phyloP scores from a whole-genome alignment of 2,113 vertebrate species.

The Pseudopipra pipra region DNA sequence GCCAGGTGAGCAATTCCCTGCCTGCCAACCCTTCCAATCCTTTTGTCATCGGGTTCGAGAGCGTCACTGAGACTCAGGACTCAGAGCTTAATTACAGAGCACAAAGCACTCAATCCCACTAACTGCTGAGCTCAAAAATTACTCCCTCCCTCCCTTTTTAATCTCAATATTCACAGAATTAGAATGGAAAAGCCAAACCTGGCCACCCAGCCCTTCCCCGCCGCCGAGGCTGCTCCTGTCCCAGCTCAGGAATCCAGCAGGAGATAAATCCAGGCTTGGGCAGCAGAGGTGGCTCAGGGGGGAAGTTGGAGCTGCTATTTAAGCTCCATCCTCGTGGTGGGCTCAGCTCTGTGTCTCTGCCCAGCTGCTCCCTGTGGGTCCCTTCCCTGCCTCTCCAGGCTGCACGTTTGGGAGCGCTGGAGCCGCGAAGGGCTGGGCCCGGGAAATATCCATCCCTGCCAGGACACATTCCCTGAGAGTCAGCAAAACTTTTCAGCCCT shows the following conservation, averaged over 20 bases:
- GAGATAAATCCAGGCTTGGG: background rate
- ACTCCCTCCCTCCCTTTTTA: rapidly evolving
- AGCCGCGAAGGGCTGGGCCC: background rate
- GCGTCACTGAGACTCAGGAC: background rate
- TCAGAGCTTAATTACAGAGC: background rate
- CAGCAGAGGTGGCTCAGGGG: background rate
- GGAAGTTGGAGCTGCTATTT: background rate
- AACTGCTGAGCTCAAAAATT: background rate
- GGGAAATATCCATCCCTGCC: background rate
- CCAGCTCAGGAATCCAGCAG: background rate
- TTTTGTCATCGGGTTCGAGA: background rate
- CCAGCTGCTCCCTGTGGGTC: rapidly evolving
- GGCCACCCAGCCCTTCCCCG: background rate
- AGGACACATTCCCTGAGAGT: slow-evolving; percentile 33
- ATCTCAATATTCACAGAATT: background rate
- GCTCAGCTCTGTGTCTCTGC: background rate
- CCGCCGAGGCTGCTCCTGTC: background rate
- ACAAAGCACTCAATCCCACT: background rate
- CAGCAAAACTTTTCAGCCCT: slow-evolving; percentile 65
- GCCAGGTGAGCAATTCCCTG: background rate
- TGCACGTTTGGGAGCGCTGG: background rate
- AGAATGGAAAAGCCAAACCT: background rate
- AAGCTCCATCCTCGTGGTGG: background rate
- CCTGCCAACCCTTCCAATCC: background rate
- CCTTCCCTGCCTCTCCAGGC: background rate